These are phyloP conservation scores for Hippocampus kuda DNA, from an alignment of 2,797 vertebrate genomes.

Conservation along the genomic window DNA sequence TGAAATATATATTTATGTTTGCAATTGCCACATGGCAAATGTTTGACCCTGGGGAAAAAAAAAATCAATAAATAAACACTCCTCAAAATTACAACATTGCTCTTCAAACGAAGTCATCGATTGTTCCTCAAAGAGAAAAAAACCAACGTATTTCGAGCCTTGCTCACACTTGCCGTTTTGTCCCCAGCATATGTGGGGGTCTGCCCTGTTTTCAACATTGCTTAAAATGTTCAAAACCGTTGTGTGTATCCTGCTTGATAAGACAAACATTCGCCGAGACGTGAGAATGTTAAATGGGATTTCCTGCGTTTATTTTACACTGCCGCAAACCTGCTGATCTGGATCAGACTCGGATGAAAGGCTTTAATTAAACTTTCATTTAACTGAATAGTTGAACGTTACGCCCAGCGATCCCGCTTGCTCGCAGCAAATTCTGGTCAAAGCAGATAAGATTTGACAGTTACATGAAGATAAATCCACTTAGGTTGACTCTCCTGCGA, in stretches of 20 bases:
- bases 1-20: no score
- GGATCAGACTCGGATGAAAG: not conserved
- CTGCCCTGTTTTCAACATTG: no score
- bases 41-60: no score
- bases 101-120: no score
- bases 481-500: not conserved
- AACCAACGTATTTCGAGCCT: no score
- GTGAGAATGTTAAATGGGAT: not conserved
- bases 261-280: not conserved
- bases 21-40: no score
- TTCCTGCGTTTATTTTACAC: not conserved
- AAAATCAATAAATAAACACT: no score
- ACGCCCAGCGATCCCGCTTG: not conserved
- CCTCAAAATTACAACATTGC: no score
- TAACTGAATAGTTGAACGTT: not conserved
- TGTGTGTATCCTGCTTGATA: no score
- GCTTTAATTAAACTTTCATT: constrained; percentile 8
- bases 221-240: not conserved
- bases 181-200: no score
- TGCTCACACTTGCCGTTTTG: no score
- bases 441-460: constrained; percentile 4
- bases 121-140: no score
- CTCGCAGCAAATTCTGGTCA: not conserved
- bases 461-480: not conserved
- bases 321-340: not conserved